Evolutionary conservation across 2,113 vertebrate species (phyloP).

Genomic region (Corapipo altera): DNA sequence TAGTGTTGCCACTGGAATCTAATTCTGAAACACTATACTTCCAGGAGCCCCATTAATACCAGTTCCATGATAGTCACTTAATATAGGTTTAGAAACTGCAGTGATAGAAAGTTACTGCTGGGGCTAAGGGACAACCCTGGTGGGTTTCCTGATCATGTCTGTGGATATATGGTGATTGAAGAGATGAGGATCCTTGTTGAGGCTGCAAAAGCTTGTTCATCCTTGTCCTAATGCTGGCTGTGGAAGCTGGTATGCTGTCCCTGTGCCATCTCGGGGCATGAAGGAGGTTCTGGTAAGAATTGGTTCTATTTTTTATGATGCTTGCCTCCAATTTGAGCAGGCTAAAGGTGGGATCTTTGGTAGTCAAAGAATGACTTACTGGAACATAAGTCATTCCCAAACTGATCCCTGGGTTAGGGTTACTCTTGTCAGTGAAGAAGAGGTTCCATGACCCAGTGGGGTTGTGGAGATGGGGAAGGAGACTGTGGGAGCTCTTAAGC

Average conservation of each 20-base stretch:
- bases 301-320: neutral
- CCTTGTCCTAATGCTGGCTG: neutral
- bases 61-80: neutral
- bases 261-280: fast-evolving
- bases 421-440: neutral
- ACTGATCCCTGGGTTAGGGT: neutral
- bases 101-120: neutral
- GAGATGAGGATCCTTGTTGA: neutral
- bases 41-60: neutral
- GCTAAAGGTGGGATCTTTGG: neutral
- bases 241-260: neutral
- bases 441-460: neutral
- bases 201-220: neutral
- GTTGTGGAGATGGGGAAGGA: neutral
- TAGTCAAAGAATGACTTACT: neutral
- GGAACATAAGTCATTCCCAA: neutral
- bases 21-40: neutral
- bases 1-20: neutral
- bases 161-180: fast-evolving
- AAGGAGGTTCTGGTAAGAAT: neutral
- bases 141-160: neutral
- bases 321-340: neutral
- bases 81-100: neutral
- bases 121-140: neutral
- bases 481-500: neutral